These are phyloP conservation scores for Lordiphosa collinella DNA, from an alignment of 1,140 invertebrate species.

Conservation along the genomic window DNA sequence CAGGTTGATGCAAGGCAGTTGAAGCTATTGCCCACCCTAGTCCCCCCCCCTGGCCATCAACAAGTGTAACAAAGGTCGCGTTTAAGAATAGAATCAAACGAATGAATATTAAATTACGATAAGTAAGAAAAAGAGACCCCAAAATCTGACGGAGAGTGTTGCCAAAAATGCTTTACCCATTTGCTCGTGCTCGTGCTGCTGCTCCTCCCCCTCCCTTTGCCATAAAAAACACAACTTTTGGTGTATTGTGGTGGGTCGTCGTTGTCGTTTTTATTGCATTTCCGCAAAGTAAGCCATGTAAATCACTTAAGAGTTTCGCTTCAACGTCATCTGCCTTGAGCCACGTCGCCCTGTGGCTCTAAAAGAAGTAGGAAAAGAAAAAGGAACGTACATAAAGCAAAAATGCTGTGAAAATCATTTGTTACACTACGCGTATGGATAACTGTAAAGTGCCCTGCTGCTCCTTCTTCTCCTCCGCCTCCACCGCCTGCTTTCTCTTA, in stretches of 20 bases:
- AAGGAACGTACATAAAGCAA: slow-evolving; percentile 53
- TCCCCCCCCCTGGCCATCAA: too few relatives aligned
- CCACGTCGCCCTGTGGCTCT: slow-evolving; percentile 34
- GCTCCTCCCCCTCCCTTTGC: too few relatives aligned
- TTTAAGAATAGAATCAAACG: slow-evolving; percentile 64
- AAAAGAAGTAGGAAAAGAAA: slow-evolving; percentile 25
- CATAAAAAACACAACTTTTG: not conserved
- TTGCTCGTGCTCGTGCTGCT: too few relatives aligned
- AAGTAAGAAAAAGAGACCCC: slow-evolving; percentile 24
- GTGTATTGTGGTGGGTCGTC: slow-evolving; percentile 6
- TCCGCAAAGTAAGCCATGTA: slow-evolving; percentile 69
- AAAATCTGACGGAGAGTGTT: not conserved
- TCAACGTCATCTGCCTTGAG: slow-evolving; percentile 8
- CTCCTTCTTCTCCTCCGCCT: not conserved
- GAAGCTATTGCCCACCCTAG: too few relatives aligned
- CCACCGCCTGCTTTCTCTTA: slow-evolving; percentile 10
- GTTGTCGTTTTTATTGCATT: slow-evolving; percentile 51
- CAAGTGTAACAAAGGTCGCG: slow-evolving; percentile 14
- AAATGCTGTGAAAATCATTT: slow-evolving; percentile 75
- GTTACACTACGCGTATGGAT: slow-evolving; percentile 75
- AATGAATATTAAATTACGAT: slow-evolving; percentile 71
- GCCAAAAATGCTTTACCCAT: slow-evolving; percentile 10
- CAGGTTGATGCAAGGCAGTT: too few relatives aligned
- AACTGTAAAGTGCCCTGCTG: slow-evolving; percentile 69
- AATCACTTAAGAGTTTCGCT: slow-evolving; percentile 63